These are phyloP conservation scores for Drosophila nasuta DNA, from an alignment of 1,140 invertebrate genomes.

Conservation along the genomic window DNA sequence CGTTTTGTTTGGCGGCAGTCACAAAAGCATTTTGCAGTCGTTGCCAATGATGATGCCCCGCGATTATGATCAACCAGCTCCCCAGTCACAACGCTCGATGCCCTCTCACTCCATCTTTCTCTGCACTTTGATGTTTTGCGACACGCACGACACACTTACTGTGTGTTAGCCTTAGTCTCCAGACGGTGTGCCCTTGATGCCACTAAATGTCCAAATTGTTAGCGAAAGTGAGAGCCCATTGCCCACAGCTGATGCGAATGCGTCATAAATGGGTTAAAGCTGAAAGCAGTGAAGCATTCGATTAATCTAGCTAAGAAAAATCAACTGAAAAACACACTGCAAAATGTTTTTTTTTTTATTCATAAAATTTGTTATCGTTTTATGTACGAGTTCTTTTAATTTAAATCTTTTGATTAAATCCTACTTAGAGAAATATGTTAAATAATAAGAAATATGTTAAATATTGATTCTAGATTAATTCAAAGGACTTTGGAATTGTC, in stretches of 20 bases:
- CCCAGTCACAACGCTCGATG: slow-evolving; percentile 30
- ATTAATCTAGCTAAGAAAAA: background rate
- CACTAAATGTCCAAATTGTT: slow-evolving; percentile 38
- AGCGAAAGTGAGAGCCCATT: slow-evolving; percentile 30
- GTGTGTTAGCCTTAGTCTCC: slow-evolving; percentile 23
- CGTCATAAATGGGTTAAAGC: background rate
- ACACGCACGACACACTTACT: slow-evolving; percentile 66
- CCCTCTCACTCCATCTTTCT: slow-evolving; percentile 6
- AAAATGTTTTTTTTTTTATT: too few species aligned
- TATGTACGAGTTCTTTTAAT: too few species aligned
- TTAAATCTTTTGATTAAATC: too few species aligned
- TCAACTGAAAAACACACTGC: too few species aligned
- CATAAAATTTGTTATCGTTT: too few species aligned
- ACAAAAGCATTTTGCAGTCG: slow-evolving; percentile 67
- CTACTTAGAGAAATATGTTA: too few species aligned
- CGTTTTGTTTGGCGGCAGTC: slow-evolving; percentile 53
- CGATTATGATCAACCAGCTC: slow-evolving; percentile 76
- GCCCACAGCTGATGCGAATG: background rate
- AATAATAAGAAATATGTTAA: too few species aligned
- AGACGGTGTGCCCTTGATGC: slow-evolving; percentile 33
- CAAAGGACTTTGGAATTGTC: too few species aligned
- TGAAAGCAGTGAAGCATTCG: background rate
- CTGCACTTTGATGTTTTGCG: slow-evolving; percentile 67
- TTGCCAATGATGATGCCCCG: slow-evolving; percentile 55
- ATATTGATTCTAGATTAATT: too few species aligned